Percentiles rank a stretch among this genome's conserved stretches.
Conservation (phyloP, 2,797 vertebrate species). For the Monodelphis domestica region DNA sequence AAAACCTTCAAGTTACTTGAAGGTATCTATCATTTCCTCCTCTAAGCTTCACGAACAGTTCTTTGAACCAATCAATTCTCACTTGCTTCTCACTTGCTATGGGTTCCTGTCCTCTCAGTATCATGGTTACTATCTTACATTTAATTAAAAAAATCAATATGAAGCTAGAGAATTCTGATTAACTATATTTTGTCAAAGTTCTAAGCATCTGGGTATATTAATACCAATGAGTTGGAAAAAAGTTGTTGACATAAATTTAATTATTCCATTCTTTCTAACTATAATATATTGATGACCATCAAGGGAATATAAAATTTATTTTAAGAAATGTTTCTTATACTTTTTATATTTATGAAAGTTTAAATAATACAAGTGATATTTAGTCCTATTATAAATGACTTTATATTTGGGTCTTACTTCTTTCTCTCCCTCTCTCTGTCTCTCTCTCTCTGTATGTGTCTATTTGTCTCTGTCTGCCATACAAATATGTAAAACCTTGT, state of each 20-base stretch:
- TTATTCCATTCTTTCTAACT: background rate
- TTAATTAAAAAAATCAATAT: background rate
- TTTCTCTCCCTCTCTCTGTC: background rate
- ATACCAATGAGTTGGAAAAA: background rate
- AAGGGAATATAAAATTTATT: background rate
- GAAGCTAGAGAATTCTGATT: background rate
- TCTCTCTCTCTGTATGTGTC: background rate
- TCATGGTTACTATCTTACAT: no score
- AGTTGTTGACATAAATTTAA: background rate
- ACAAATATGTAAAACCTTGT: conserved; percentile 56
- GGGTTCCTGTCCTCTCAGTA: no score
- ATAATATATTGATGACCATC: background rate
- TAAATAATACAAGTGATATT: background rate
- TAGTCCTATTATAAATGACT: no score
- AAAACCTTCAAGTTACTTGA: no score
- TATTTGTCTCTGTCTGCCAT: background rate
- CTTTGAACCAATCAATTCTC: no score
- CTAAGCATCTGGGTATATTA: conserved; percentile 13
- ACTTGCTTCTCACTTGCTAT: no score
- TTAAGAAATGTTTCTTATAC: background rate
- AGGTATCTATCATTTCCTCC: no score
- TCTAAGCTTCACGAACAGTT: no score
- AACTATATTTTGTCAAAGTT: conserved; percentile 6
- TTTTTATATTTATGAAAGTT: background rate
- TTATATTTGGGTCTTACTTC: no score